Evolutionary conservation across 2,113 vertebrate genomes (phyloP).

Genomic region (Poeciliopsis occidentalis): DNA sequence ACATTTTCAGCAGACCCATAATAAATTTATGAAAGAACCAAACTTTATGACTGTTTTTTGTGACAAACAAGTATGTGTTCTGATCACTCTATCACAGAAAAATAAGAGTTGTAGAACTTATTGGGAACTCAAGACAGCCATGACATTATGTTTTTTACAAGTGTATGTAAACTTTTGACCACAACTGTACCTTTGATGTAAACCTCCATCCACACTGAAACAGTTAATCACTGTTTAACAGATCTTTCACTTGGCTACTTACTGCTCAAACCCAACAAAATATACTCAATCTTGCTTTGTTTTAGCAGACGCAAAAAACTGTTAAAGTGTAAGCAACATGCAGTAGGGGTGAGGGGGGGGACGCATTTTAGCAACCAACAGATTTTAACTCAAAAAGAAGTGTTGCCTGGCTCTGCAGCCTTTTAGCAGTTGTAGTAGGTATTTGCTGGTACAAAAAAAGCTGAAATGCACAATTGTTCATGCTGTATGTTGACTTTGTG

Average conservation of each 20-base stretch:
- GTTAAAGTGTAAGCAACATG: slow-evolving; percentile 1
- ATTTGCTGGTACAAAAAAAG: slow-evolving; percentile 6
- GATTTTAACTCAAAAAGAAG: neutral
- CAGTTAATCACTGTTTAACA: neutral
- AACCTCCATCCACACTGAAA: too few species aligned
- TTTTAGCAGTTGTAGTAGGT: slow-evolving; percentile 8
- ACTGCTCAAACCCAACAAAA: neutral
- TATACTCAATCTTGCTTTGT: neutral
- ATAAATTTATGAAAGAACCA: too few species aligned
- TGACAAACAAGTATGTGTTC: too few species aligned
- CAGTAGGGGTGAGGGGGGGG: neutral
- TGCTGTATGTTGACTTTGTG: slow-evolving; percentile 37
- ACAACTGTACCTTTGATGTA: too few species aligned
- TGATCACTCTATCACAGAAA: too few species aligned
- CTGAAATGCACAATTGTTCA: neutral
- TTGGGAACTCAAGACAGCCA: too few species aligned
- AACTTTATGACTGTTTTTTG: too few species aligned
- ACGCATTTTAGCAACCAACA: neutral
- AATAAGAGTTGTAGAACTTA: too few species aligned
- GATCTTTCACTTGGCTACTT: neutral
- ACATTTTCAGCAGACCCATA: too few species aligned
- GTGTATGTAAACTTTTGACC: too few species aligned
- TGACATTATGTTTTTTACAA: too few species aligned
- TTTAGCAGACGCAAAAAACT: neutral
- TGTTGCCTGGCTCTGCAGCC: slow-evolving; percentile 24